Evolutionary conservation across 2,113 vertebrate genomes (phyloP).

Genomic region (Glaucidium brasilianum): DNA sequence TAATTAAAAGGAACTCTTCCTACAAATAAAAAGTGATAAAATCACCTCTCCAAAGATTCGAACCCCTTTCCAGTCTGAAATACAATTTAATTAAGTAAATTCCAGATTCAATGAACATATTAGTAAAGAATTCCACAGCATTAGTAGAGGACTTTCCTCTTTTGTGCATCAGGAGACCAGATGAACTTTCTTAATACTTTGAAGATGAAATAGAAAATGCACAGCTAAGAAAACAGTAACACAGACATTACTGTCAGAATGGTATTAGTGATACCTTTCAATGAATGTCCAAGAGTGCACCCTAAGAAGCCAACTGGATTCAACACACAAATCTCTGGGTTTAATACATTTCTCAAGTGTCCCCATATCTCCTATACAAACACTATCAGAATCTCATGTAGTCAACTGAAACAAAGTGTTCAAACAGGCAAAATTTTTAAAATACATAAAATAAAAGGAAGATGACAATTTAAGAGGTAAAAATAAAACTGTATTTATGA

Average conservation of each 20-base stretch:
- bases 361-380: background rate
- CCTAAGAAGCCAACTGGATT: background rate
- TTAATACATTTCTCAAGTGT: background rate
- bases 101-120: background rate
- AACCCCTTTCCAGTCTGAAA: background rate
- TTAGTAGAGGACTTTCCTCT: background rate
- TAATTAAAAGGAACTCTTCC: background rate
- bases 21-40: background rate
- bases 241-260: background rate
- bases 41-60: background rate
- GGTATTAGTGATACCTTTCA: background rate
- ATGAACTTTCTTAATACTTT: background rate
- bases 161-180: background rate
- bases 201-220: background rate
- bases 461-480: background rate
- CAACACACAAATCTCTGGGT: background rate
- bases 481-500: background rate
- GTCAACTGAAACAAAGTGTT: background rate
- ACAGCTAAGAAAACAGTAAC: background rate
- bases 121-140: background rate
- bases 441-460: background rate
- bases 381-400: background rate
- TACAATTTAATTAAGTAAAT: background rate
- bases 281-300: background rate
- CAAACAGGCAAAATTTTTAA: background rate